Evolutionary conservation across 2,797 vertebrate species (phyloP).

Genomic region (Fringilla coelebs): DNA sequence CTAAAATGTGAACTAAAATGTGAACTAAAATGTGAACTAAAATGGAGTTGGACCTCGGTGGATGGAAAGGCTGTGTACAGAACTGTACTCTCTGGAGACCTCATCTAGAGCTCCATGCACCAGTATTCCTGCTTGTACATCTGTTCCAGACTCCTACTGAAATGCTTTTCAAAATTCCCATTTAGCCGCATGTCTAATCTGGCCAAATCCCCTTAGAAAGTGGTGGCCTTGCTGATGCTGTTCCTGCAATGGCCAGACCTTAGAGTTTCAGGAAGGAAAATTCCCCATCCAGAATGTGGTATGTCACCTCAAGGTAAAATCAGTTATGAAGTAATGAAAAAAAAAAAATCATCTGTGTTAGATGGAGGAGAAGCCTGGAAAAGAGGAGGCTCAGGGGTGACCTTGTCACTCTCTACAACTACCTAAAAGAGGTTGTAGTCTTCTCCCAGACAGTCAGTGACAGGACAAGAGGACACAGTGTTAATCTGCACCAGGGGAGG

Average conservation of each 20-base stretch:
- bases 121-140: not conserved
- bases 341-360: not conserved
- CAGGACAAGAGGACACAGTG: not conserved
- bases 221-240: not conserved
- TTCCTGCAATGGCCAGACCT: not conserved
- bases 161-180: not conserved
- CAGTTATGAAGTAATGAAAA: not conserved
- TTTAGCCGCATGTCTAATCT: not conserved
- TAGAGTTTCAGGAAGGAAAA: not conserved
- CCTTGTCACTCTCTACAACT: not conserved
- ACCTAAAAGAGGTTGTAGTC: not conserved
- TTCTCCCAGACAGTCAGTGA: not conserved
- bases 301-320: not conserved
- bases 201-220: not conserved
- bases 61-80: not conserved
- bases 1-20: not conserved
- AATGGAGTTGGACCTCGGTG: not conserved
- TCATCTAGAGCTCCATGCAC: not conserved
- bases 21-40: not conserved
- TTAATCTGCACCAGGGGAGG: not conserved
- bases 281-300: not conserved
- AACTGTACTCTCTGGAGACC: not conserved
- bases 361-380: not conserved
- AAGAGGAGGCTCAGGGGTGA: not conserved
- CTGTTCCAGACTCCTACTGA: not conserved